Evolutionary conservation across 2,888 invertebrate species (phyloP).

Genomic region (Folsomia candida): DNA sequence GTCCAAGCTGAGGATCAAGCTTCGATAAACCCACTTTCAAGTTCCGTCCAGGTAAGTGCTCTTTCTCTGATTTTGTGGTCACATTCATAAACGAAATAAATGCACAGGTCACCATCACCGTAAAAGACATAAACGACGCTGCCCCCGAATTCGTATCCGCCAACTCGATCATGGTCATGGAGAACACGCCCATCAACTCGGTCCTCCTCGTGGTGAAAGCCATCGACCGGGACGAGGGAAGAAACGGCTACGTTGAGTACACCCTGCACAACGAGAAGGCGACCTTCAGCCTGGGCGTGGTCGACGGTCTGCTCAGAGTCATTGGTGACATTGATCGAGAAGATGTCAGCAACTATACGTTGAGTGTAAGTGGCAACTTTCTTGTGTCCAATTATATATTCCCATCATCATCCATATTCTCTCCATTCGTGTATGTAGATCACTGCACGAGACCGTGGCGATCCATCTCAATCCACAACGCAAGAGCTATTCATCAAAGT

Average conservation of each 20-base stretch:
- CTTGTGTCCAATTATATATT: too few species aligned
- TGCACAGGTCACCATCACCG: constrained; percentile 75
- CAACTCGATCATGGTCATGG: constrained; percentile 73
- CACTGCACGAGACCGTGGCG: constrained; percentile 79
- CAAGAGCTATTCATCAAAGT: constrained; percentile 70
- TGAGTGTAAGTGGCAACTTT: constrained; percentile 57
- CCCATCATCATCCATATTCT: too few species aligned
- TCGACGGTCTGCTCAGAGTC: constrained; percentile 82
- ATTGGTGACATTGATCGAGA: constrained; percentile 84
- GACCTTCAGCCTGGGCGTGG: constrained; percentile 77
- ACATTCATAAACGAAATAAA: too few species aligned
- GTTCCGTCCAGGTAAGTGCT: constrained; percentile 76
- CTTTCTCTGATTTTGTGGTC: background rate
- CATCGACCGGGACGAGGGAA: constrained; percentile 76
- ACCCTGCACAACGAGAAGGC: constrained; percentile 61
- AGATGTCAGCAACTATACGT: constrained; percentile 68
- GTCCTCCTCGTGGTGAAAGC: constrained; percentile 87
- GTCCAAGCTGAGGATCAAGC: constrained; percentile 85
- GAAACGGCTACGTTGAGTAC: constrained; percentile 88
- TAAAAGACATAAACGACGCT: constrained; percentile 90
- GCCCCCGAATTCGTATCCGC: constrained; percentile 80
- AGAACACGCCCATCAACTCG: constrained; percentile 81
- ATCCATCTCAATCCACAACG: constrained; percentile 71
- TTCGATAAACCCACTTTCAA: constrained; percentile 72
- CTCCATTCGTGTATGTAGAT: constrained; percentile 1